Conservation (phyloP, 2,797 vertebrate genomes). For the Neostethus bicornis region DNA sequence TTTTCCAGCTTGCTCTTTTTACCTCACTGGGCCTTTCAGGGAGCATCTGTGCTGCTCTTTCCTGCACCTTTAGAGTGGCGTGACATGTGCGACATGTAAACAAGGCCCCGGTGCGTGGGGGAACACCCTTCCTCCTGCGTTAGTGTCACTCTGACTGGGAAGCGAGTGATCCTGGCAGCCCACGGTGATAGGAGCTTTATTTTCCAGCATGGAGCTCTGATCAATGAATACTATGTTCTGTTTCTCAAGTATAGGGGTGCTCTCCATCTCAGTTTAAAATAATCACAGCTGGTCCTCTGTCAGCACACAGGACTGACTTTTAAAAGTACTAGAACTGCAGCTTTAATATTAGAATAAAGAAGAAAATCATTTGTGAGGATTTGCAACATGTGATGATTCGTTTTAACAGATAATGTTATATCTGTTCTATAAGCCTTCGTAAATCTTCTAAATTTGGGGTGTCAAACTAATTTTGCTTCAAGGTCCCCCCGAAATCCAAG, state of each 20-base stretch:
- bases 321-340: slow-evolving; percentile 21
- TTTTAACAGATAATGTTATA: too few species aligned
- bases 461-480: too few species aligned
- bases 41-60: slow-evolving; percentile 59
- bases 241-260: slow-evolving; percentile 29
- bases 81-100: slow-evolving; percentile 79
- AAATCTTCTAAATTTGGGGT: too few species aligned
- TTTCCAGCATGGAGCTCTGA: slow-evolving; percentile 45
- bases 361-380: too few species aligned
- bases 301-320: slow-evolving; percentile 28
- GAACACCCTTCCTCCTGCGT: slow-evolving; percentile 75
- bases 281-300: slow-evolving; percentile 27
- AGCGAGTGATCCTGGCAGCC: slow-evolving; percentile 55
- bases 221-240: slow-evolving; percentile 24
- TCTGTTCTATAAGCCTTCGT: too few species aligned
- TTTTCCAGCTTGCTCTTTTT: slow-evolving; percentile 45
- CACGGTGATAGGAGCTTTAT: slow-evolving; percentile 55
- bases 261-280: slow-evolving; percentile 37
- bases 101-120: slow-evolving; percentile 72
- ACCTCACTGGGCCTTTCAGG: slow-evolving; percentile 48
- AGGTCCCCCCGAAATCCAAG: too few species aligned
- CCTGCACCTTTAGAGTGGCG: slow-evolving; percentile 69
- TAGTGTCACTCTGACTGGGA: slow-evolving; percentile 67
- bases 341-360: slow-evolving; percentile 10
- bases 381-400: too few species aligned